Percentiles rank a stretch among this genome's conserved stretches.
phyloP scores from a whole-genome alignment of 2,888 invertebrate species.

The Papilio gigon region DNA sequence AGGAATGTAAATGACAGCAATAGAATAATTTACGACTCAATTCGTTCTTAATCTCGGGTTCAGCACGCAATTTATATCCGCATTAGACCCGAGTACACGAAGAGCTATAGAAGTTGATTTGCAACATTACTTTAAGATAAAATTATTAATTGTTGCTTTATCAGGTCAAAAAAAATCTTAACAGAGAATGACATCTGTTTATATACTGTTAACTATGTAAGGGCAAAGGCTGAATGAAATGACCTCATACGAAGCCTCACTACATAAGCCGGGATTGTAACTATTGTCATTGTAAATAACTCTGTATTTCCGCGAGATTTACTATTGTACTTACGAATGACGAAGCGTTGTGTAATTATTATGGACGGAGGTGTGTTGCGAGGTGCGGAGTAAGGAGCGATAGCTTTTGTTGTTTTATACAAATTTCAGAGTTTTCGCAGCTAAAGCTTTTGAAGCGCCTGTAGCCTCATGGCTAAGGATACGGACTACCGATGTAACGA shows the following conservation, averaged over 20 bases:
- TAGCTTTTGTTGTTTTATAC: no score
- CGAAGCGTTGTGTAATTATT: neutral
- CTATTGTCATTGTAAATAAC: conserved; percentile 19
- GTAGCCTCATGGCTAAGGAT: no score
- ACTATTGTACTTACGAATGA: neutral
- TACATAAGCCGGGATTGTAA: conserved; percentile 23
- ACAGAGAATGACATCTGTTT: no score
- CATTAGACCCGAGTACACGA: conserved; percentile 13
- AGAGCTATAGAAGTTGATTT: conserved; percentile 2
- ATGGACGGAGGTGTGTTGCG: neutral
- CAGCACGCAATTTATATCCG: conserved; percentile 34
- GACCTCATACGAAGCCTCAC: conserved; percentile 37
- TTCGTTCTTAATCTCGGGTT: conserved; percentile 29
- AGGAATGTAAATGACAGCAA: conserved; percentile 29
- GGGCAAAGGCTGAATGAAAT: conserved; percentile 13
- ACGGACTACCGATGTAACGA: no score
- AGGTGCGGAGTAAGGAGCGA: neutral
- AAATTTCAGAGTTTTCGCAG: no score
- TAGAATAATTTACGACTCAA: conserved; percentile 30
- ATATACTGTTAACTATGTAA: conserved; percentile 14
- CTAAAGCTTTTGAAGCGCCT: no score
- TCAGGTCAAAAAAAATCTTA: no score
- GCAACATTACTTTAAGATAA: neutral
- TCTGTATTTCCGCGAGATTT: conserved; percentile 13
- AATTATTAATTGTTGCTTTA: no score